Percentiles rank a stretch among this genome's conserved stretches.
Conservation (phyloP, 2,888 invertebrate species). For the Troides aeacus region DNA sequence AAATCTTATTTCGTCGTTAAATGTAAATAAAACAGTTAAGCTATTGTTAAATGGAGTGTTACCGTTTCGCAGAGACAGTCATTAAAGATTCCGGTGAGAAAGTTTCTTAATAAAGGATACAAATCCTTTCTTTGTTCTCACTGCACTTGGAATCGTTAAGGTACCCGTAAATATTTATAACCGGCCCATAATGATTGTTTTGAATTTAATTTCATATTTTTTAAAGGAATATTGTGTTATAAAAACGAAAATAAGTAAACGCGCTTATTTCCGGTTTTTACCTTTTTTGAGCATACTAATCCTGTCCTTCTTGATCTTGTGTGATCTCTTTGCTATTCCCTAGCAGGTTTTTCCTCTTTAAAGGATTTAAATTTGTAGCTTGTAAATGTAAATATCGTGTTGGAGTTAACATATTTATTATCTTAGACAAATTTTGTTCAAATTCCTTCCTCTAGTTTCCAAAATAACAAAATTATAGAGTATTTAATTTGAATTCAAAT, state of each 20-base stretch:
- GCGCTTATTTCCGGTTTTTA: no score
- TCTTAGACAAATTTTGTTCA: background rate
- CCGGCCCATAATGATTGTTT: background rate
- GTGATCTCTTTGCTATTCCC: no score
- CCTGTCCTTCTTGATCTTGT: no score
- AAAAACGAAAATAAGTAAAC: no score
- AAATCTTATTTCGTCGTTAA: constrained; percentile 25
- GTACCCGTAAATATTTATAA: constrained; percentile 16
- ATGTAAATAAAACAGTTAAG: constrained; percentile 28
- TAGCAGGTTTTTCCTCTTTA: no score
- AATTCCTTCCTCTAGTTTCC: background rate
- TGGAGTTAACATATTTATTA: no score
- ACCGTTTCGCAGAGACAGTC: constrained; percentile 23
- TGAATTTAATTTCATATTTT: background rate
- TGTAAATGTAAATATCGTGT: no score
- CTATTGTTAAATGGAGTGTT: constrained; percentile 28
- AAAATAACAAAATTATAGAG: background rate
- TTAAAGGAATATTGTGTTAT: no score
- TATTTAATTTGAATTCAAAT: background rate
- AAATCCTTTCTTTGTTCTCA: background rate
- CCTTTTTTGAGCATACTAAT: no score
- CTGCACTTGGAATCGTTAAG: constrained; percentile 3
- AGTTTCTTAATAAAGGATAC: constrained; percentile 10
- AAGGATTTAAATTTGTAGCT: no score
- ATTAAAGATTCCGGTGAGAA: constrained; percentile 29